Conservation (phyloP, 2,888 invertebrate genomes). For the Hypomecis punctinalis region DNA sequence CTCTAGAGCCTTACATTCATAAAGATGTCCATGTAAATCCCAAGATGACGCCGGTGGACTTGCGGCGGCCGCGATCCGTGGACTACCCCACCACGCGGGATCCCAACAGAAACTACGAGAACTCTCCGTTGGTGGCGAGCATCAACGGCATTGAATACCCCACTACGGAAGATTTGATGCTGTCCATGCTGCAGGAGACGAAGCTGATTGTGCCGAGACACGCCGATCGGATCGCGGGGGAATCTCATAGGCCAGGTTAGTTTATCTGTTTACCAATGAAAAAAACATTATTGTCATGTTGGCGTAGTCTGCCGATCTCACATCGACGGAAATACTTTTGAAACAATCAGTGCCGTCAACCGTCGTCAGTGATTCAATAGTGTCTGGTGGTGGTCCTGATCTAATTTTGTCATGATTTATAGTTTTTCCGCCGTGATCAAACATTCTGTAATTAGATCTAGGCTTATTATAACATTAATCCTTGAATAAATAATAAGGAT, state of each 20-base stretch:
- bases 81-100: slow-evolving; percentile 67
- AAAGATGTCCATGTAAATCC: slow-evolving; percentile 83
- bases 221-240: slow-evolving; percentile 66
- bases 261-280: slow-evolving; percentile 20
- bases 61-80: slow-evolving; percentile 73
- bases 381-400: too few relatives aligned
- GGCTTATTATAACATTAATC: too few relatives aligned
- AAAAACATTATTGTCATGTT: too few relatives aligned
- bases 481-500: too few relatives aligned
- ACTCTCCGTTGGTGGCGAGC: slow-evolving; percentile 77
- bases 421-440: too few relatives aligned
- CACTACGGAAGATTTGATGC: slow-evolving; percentile 78
- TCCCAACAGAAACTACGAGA: slow-evolving; percentile 70
- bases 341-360: too few relatives aligned
- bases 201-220: slow-evolving; percentile 77
- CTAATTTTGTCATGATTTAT: too few relatives aligned
- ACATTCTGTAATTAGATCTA: too few relatives aligned
- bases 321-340: too few relatives aligned
- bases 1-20: slow-evolving; percentile 77
- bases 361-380: too few relatives aligned
- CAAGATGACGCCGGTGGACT: slow-evolving; percentile 81
- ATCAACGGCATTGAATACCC: slow-evolving; percentile 80
- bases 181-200: slow-evolving; percentile 80
- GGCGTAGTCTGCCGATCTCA: too few relatives aligned
- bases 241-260: slow-evolving; percentile 77